Percentiles rank a stretch among this genome's conserved stretches.
Conservation (phyloP, 1,140 invertebrate species). For the Drosophila mauritiana region DNA sequence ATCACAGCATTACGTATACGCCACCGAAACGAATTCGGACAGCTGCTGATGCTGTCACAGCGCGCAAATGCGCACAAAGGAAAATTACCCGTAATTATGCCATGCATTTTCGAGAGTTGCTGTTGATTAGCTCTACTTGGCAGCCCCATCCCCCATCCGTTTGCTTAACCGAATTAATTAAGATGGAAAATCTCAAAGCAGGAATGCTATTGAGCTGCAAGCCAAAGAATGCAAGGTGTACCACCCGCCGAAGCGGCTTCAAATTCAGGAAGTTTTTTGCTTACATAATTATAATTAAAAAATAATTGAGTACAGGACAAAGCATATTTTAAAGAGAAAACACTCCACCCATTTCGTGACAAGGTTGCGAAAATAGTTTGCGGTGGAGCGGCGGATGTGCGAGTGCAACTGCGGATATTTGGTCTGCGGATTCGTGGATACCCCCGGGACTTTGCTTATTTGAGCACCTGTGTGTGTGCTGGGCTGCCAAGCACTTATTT, state of each 20-base stretch:
- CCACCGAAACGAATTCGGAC: constrained; percentile 30
- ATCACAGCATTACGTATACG: constrained; percentile 36
- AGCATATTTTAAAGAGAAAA: constrained; percentile 58
- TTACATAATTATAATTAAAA: constrained; percentile 68
- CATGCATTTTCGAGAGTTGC: constrained; percentile 34
- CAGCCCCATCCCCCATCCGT: too few relatives aligned
- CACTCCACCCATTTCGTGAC: background rate
- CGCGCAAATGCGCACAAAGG: constrained; percentile 6
- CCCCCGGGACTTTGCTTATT: constrained; percentile 19
- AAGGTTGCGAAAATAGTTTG: constrained; percentile 17
- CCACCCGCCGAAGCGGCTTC: constrained; percentile 2
- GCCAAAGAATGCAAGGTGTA: constrained; percentile 17
- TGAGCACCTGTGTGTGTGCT: constrained; percentile 1
- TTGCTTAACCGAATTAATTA: constrained; percentile 45
- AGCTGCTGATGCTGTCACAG: constrained; percentile 7
- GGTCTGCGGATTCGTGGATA: constrained; percentile 15
- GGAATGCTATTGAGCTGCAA: constrained; percentile 63
- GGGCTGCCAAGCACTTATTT: constrained; percentile 21
- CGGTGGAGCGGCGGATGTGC: constrained; percentile 14
- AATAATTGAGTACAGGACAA: constrained; percentile 70
- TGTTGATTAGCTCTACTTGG: constrained; percentile 29
- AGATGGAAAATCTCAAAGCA: constrained; percentile 49
- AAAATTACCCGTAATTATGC: constrained; percentile 3
- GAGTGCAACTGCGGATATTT: constrained; percentile 5
- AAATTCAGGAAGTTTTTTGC: constrained; percentile 43